These are phyloP conservation scores for Microdon myrmicae DNA, from an alignment of 2,888 invertebrate genomes.

Conservation along the genomic window DNA sequence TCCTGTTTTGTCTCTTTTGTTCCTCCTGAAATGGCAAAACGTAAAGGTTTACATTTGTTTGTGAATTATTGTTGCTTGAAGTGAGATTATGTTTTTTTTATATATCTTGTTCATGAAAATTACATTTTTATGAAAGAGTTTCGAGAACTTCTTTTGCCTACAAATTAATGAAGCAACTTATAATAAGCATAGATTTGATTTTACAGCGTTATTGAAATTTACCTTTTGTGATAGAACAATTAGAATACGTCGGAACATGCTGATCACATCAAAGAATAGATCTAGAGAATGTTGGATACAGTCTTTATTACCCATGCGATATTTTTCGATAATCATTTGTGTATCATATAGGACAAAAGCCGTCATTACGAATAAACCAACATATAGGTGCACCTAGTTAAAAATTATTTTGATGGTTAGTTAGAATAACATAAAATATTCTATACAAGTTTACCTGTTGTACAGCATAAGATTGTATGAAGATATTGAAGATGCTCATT, in stretches of 20 bases:
- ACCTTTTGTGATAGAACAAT: conserved; percentile 92
- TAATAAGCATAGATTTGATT: conserved; percentile 3
- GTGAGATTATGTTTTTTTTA: no score
- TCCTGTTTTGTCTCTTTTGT: conserved; percentile 49
- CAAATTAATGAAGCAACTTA: conserved; percentile 13
- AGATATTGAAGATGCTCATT: conserved; percentile 83
- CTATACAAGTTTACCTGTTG: conserved; percentile 73
- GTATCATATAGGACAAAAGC: conserved; percentile 97
- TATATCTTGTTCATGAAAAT: conserved; percentile 13
- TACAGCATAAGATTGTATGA: conserved; percentile 83
- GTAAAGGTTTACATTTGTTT: conserved; percentile 11
- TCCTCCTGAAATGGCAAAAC: conserved; percentile 53
- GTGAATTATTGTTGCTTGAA: conserved; percentile 25
- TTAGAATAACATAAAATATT: conserved; percentile 3
- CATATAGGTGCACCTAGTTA: conserved; percentile 81
- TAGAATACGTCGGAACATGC: conserved; percentile 90
- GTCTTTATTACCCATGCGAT: conserved; percentile 89
- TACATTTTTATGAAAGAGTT: background rate
- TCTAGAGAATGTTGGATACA: conserved; percentile 92
- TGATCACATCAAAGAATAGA: conserved; percentile 93
- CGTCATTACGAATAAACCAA: conserved; percentile 91
- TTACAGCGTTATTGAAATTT: conserved; percentile 54
- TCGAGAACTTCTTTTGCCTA: conserved; percentile 45
- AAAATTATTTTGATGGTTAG: conserved; percentile 13
- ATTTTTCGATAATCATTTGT: conserved; percentile 95